Percentiles rank a stretch among this genome's conserved stretches.
Evolutionary conservation across 2,113 vertebrate species (phyloP).

Genomic region (Caretta caretta): DNA sequence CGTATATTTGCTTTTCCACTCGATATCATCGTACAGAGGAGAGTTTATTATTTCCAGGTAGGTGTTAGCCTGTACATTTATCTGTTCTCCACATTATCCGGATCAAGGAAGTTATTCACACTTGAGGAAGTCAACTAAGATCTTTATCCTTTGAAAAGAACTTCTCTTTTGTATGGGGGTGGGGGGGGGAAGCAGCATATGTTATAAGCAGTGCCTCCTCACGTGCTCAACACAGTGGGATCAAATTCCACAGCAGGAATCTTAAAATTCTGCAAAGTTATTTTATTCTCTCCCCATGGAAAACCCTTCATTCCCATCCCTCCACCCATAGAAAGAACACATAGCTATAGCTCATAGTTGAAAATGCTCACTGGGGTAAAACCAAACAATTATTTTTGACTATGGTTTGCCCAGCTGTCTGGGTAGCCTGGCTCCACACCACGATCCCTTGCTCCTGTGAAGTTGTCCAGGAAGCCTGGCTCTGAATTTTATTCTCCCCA

Average conservation of each 20-base stretch:
- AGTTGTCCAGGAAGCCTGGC: neutral
- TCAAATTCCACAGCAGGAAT: neutral
- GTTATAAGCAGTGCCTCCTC: neutral
- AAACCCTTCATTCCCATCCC: neutral
- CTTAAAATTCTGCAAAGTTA: neutral
- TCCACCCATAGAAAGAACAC: neutral
- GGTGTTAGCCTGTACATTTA: neutral
- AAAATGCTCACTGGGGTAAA: neutral
- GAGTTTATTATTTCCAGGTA: neutral
- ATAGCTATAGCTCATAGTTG: neutral
- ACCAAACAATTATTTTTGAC: neutral
- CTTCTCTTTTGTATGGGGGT: accelerated
- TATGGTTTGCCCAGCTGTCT: accelerated
- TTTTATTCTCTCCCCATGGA: neutral
- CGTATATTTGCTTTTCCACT: neutral
- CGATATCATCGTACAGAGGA: neutral
- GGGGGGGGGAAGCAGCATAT: neutral
- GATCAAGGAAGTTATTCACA: neutral
- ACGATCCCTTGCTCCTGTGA: neutral
- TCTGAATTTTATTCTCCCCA: neutral
- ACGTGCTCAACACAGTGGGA: neutral
- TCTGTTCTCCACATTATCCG: neutral
- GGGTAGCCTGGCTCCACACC: neutral
- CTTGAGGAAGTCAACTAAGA: neutral
- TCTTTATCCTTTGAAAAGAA: neutral